Evolutionary conservation across 2,113 vertebrate species (phyloP), one percentile per base, ranked within the genome.

Genomic region (Thinocorus orbignyianus): DNA sequence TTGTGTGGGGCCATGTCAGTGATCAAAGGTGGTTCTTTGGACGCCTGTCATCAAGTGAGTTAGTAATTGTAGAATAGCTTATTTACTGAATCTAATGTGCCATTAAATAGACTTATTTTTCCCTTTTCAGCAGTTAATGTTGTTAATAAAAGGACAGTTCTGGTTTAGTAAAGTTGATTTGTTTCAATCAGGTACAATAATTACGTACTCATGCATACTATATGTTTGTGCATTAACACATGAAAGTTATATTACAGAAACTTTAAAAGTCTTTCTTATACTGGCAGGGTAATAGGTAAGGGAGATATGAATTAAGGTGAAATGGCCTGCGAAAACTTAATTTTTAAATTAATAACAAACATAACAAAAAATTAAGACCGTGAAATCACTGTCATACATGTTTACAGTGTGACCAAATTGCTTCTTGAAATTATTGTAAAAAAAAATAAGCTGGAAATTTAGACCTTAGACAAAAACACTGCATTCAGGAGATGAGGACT

Each of bases 1-100:
- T 98, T 98, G 96, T 95, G 95, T 90, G 82, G 94, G 91, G 96
- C 95, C 97, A 92, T 94, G 92, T 97, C 95, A 86, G 92, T 97
- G 98, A 98, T 98, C 98, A 98, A 98, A 98, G 97, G 83, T 92
- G 55, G 77, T 94, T 97, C 96, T 92, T 98, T 96, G 96, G 97
- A 97, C 72, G 42, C 92, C 95, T 97, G 97, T 98, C 98, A 97
- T 98, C 97, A 97, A 97, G 90, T 91, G 95, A 97, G 96, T 31
- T 58, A 96, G 97, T 73, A 86, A 97, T 94, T 90, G 86, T 84
- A 89, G 96, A 98, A 97, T 92, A 92, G 93, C 90, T 98, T 97
- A 97, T 98, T 98, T 98, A 91, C 94, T 97, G 96, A 97, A 96
- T 93, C 89, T 97, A 97, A 97, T 97, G 94, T 81, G 89, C 93